phyloP scores from a whole-genome alignment of 2,113 vertebrate genomes.

The Brienomyrus brachyistius region DNA sequence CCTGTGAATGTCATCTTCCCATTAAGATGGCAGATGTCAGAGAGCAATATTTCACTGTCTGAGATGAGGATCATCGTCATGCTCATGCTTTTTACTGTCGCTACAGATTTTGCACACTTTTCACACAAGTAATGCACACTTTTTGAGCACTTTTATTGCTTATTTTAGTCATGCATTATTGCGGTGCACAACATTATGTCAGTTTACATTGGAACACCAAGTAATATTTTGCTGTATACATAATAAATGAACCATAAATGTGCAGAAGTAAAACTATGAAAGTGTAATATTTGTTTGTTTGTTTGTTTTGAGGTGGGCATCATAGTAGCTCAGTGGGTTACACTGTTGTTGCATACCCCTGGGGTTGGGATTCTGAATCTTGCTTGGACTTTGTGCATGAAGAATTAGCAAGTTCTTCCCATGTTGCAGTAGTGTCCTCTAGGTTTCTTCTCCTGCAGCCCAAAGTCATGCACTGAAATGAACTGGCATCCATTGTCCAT shows the following conservation, averaged over 20 bases:
- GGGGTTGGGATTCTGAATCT: background rate
- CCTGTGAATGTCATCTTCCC: background rate
- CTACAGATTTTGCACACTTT: background rate
- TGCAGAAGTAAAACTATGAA: background rate
- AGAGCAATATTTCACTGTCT: background rate
- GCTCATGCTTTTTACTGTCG: background rate
- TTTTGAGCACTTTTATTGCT: background rate
- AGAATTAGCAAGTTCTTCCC: background rate
- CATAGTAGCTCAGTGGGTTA: background rate
- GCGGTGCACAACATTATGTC: background rate
- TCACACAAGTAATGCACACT: background rate
- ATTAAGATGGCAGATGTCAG: background rate
- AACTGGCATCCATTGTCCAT: background rate
- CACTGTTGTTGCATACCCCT: background rate
- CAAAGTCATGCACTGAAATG: background rate
- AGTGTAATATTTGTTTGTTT: background rate
- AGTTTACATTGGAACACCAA: background rate
- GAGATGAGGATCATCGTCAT: background rate
- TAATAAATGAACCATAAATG: background rate
- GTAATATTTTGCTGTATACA: background rate
- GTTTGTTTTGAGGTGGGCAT: background rate
- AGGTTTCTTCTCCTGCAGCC: background rate
- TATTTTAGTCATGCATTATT: background rate
- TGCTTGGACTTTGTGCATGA: background rate
- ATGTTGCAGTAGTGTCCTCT: background rate